These are phyloP conservation scores for Daboia siamensis DNA, from an alignment of 2,113 vertebrate species.

Conservation along the genomic window DNA sequence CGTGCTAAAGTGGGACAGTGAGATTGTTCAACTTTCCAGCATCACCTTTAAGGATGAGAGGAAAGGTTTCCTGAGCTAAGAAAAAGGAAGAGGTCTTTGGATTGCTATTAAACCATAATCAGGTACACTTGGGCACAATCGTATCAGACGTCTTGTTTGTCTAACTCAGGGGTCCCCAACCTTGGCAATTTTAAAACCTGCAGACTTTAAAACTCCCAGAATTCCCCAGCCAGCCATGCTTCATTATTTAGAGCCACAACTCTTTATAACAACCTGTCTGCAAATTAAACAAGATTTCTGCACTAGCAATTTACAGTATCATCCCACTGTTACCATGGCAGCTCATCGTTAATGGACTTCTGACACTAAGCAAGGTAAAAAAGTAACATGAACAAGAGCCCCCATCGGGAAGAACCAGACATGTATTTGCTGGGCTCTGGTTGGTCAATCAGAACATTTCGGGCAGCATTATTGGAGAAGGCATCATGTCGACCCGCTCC, in stretches of 20 bases:
- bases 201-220: too few relatives aligned
- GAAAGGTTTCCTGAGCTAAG: not conserved
- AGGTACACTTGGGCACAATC: not conserved
- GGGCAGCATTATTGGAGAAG: conserved; percentile 36
- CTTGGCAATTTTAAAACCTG: too few relatives aligned
- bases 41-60: not conserved
- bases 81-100: not conserved
- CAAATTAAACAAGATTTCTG: not conserved
- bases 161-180: too few relatives aligned
- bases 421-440: not conserved
- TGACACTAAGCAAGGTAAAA: too few relatives aligned
- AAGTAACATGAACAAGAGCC: not conserved
- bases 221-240: not conserved
- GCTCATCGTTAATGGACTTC: too few relatives aligned
- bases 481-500: conserved; percentile 2
- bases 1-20: not conserved
- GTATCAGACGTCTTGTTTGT: not conserved
- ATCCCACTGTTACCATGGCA: too few relatives aligned
- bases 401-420: not conserved
- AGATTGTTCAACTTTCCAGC: not conserved
- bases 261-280: not conserved
- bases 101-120: not conserved
- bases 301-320: too few relatives aligned
- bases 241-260: not conserved
- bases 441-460: conserved; percentile 36